Evolutionary conservation across 2,888 invertebrate species (phyloP), one percentile per base, ranked within the genome.

Genomic region (Ormyrus nitidulus): DNA sequence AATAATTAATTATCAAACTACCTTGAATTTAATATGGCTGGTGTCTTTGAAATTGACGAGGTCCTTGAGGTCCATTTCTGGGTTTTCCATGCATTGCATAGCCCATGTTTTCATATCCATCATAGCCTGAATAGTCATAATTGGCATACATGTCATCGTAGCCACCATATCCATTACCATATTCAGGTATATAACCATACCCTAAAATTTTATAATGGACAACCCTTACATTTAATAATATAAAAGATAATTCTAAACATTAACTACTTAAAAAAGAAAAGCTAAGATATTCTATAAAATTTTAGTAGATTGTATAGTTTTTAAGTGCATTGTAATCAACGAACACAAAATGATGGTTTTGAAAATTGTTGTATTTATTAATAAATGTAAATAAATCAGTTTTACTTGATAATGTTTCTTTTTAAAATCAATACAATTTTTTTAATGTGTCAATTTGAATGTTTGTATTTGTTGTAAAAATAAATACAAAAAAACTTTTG

Each of bases 121-220:
- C 90, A 71, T 88, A 90, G 8, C 89, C 88, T 7, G 89, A 84
- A 56, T 90, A 89, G 82, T 91, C 91, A 80, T 91, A 91, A 81
- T 90, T 90, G 71, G 90, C 90, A 58, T 91, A 91, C 84, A 90
- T 89, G 72, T 91, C 90, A 74, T 90, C 90, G 77, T 90, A 91
- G 53, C 89, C 89, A 77, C 89, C 89, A 81, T 90, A 90, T 11
- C 90, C 89, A 64, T 89, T 90, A 44, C 86, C 86, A 65, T 89
- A 90, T 34, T 90, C 90, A 65, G 82, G 82, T 80, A 82, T 80
- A 64, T 82, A 82, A 80, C 82, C 80, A 76, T 81, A 82, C 54
- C 81, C 82, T 82, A 81, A 73, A 82, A 81, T 80, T 72, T 79
- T 46, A 8, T 77, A 82, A 77, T 79, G 80, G 44, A 80, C 53